Percentiles rank a stretch among this genome's conserved stretches.
These are phyloP conservation scores for Sycophila texana DNA, from an alignment of 2,888 invertebrate species.

Conservation along the genomic window DNA sequence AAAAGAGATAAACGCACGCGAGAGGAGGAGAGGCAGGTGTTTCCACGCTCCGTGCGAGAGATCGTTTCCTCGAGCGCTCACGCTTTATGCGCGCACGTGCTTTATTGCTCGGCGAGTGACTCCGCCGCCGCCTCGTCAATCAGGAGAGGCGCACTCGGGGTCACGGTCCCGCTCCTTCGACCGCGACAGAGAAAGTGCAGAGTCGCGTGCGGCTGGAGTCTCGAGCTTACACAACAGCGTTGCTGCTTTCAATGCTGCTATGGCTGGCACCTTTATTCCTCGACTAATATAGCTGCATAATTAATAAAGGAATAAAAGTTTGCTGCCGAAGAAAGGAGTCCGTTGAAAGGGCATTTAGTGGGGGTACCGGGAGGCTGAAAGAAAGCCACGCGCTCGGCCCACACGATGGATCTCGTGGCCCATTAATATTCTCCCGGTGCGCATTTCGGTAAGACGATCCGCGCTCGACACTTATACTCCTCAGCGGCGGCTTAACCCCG, in stretches of 20 bases:
- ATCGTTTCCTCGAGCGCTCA: conserved; percentile 65
- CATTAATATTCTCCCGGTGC: conserved; percentile 33
- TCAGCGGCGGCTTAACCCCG: neutral
- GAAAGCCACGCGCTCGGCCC: neutral
- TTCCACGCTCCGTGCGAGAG: conserved; percentile 61
- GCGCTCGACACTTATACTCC: conserved; percentile 47
- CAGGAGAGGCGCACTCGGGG: conserved; percentile 63
- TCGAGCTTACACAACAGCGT: too few species aligned
- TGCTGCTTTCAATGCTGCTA: neutral
- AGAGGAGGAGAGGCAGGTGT: conserved; percentile 68
- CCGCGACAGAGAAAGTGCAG: conserved; percentile 7
- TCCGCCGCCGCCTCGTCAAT: conserved; percentile 70
- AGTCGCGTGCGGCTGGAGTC: neutral
- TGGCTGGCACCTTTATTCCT: neutral
- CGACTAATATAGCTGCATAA: too few species aligned
- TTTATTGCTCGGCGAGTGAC: conserved; percentile 70
- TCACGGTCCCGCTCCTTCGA: conserved; percentile 35
- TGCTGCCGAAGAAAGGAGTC: neutral
- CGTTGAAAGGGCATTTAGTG: neutral
- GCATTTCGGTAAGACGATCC: conserved; percentile 41
- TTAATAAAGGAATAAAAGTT: neutral
- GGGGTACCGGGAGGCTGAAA: neutral
- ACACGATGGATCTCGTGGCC: neutral
- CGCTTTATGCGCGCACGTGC: conserved; percentile 72
- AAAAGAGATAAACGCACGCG: conserved; percentile 46